These are phyloP conservation scores for Drosophila hydei DNA, from an alignment of 1,140 invertebrate genomes.

Conservation along the genomic window DNA sequence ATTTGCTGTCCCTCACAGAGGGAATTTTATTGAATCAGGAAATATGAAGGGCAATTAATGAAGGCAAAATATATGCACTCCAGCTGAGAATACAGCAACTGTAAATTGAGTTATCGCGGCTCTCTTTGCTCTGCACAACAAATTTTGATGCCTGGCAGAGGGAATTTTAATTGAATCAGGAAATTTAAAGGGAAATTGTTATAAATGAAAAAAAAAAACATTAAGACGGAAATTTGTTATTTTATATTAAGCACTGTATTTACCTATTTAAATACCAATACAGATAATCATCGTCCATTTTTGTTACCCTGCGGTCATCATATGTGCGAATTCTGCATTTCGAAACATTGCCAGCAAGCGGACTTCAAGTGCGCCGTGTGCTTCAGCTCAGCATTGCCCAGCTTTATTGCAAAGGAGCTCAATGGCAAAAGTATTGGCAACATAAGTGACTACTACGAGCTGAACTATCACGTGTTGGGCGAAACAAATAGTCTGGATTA, in stretches of 20 bases:
- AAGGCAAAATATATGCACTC: too few species aligned
- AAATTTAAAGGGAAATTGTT: too few species aligned
- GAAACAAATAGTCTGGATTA: slow-evolving; percentile 26
- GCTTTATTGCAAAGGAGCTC: slow-evolving; percentile 31
- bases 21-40: background rate
- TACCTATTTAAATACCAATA: background rate
- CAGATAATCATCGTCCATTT: slow-evolving; percentile 56
- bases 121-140: too few species aligned
- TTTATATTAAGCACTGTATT: too few species aligned
- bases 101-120: too few species aligned
- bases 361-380: slow-evolving; percentile 61
- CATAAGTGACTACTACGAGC: slow-evolving; percentile 57
- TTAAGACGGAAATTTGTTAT: too few species aligned
- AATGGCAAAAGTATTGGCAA: slow-evolving; percentile 13
- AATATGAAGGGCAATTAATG: background rate
- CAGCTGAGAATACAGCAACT: too few species aligned
- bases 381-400: slow-evolving; percentile 28
- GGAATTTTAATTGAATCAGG: too few species aligned
- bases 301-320: slow-evolving; percentile 67
- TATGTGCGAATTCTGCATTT: slow-evolving; percentile 69
- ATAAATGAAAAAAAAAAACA: too few species aligned
- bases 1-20: background rate
- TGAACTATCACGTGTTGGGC: slow-evolving; percentile 70
- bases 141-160: too few species aligned
- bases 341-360: slow-evolving; percentile 25